Base-by-base conservation (phyloP, 1,140 invertebrate genomes). In the Zophobas morio region DNA sequence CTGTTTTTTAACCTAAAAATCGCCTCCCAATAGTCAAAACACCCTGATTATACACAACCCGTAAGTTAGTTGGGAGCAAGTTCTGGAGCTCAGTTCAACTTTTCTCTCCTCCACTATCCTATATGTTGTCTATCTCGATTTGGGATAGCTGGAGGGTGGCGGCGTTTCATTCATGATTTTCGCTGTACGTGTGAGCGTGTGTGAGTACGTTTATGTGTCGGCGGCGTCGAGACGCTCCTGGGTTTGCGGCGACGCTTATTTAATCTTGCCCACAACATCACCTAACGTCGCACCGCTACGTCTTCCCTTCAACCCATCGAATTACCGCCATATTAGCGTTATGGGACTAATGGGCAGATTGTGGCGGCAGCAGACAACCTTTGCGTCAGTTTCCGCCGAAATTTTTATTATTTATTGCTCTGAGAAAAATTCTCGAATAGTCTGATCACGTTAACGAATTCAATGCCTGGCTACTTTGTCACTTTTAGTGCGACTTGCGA, bases 251-350 rank as follows among this genome's bases (percentile, higher is more conserved):
- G 63, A 39, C 63, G 63, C 42, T 70, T 70, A 70, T 70, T 70
- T 70, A 70, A 70, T 37, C 63, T 70, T 70, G 63, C 37, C 63
- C 63, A 70, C 63, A 70, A 70, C 63, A 70, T 51, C 49, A 51
- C 63, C 63, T 70, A 70, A 63, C 57, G 20, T 63, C 57, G 39
- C 57, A 37, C 57, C 37, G 42, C 63, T 37, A 36, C 34, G 36
- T 37, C 36, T 39, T 42, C 63, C 35, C 63, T 37, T 34, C 1
- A 20, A 20, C 56, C 56, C 35, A 51, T 20, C 49, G 20, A 51
- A 51, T 51, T 51, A 20, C 49, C 49, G 3, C 6, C 3, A 46
- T 46, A 46, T 46, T 46, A 46, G 6, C 42, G 6, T 46, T 46
- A 46, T 46, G 42, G 42, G 42, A 46, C 42, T 46, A 46, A 46